Evolutionary conservation across 2,113 vertebrate species (phyloP).

Genomic region (Acinonyx jubatus): DNA sequence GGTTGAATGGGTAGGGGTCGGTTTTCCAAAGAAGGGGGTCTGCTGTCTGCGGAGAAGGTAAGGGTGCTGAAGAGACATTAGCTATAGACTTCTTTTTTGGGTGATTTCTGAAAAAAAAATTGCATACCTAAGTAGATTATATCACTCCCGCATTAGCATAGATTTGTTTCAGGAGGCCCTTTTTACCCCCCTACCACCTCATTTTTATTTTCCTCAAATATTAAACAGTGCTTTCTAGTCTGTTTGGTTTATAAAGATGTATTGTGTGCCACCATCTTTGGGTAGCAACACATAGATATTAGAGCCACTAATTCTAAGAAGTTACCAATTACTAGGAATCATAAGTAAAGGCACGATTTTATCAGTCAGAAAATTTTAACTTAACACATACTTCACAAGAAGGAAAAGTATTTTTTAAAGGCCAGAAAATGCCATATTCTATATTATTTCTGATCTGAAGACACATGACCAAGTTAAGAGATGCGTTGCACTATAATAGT

Average conservation of each 20-base stretch:
- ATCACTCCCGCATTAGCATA: not conserved
- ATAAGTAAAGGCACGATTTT: not conserved
- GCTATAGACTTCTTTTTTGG: not conserved
- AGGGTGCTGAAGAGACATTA: not conserved
- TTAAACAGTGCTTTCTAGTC: not conserved
- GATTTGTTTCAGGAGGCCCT: not conserved
- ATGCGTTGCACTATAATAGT: not conserved
- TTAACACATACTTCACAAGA: not conserved
- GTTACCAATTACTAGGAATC: not conserved
- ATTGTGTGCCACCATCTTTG: not conserved
- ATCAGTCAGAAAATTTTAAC: not conserved
- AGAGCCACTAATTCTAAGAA: not conserved
- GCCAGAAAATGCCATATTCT: not conserved
- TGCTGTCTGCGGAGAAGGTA: not conserved
- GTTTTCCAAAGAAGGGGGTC: not conserved
- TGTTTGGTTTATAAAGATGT: not conserved
- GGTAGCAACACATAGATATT: not conserved
- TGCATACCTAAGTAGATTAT: not conserved
- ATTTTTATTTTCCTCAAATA: not conserved
- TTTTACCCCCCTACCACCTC: not conserved
- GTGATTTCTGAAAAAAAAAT: not conserved
- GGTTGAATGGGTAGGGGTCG: not conserved
- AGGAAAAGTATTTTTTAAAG: constrained; percentile 44
- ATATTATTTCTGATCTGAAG: not conserved
- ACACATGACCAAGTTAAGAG: not conserved